Conservation (phyloP, 2,888 invertebrate species). For the Ctenicera cuprea region DNA sequence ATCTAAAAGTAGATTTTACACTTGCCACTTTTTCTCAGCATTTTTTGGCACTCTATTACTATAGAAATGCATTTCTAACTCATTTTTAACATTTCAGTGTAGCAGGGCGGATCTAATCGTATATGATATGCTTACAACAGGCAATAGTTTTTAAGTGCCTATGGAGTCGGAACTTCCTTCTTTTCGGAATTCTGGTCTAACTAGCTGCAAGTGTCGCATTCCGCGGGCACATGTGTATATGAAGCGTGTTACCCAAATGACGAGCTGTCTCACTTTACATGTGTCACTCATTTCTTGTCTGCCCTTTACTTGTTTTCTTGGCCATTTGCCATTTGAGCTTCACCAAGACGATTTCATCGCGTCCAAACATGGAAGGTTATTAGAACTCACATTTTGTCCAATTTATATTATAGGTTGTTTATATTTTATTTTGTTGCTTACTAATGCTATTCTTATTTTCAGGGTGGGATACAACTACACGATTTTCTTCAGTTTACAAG, state of each 20-base stretch:
- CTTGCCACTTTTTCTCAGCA: slow-evolving; percentile 40
- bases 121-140: slow-evolving; percentile 22
- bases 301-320: slow-evolving; percentile 62
- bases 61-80: slow-evolving; percentile 22
- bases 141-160: slow-evolving; percentile 35
- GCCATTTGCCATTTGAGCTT: slow-evolving; percentile 65
- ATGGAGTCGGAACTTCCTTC: slow-evolving; percentile 49
- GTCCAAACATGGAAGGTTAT: slow-evolving; percentile 47
- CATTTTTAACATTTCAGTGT: slow-evolving; percentile 1
- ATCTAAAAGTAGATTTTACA: slow-evolving; percentile 45
- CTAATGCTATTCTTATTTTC: slow-evolving; percentile 45
- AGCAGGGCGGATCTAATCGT: slow-evolving; percentile 24
- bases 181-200: slow-evolving; percentile 64
- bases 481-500: slow-evolving; percentile 47
- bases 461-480: slow-evolving; percentile 49
- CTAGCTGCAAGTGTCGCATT: slow-evolving; percentile 70
- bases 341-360: slow-evolving; percentile 47
- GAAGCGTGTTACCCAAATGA: slow-evolving; percentile 70
- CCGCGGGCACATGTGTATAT: slow-evolving; percentile 71
- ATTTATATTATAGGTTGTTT: slow-evolving; percentile 10
- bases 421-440: slow-evolving; percentile 10
- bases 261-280: slow-evolving; percentile 70
- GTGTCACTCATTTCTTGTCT: slow-evolving; percentile 71
- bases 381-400: background rate
- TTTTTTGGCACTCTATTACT: slow-evolving; percentile 35